Percentiles rank a stretch among this genome's conserved stretches.
phyloP scores from a whole-genome alignment of 2,888 invertebrate species.

The Actias luna region DNA sequence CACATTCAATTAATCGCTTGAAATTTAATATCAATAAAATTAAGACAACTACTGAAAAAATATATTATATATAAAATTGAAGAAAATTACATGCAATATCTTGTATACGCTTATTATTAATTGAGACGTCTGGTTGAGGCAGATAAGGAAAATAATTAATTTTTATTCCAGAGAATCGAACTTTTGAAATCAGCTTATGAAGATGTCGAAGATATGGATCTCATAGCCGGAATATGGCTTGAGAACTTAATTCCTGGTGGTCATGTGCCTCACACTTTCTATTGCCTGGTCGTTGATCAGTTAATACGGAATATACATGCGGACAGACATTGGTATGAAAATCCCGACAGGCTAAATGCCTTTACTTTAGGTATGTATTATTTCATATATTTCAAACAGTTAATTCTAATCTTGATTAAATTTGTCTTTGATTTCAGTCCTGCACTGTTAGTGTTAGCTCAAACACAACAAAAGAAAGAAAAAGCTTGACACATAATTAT shows the following conservation, averaged over 20 bases:
- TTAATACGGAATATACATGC: constrained; percentile 89
- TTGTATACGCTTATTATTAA: not conserved
- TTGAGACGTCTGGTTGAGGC: not conserved
- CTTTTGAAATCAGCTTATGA: constrained; percentile 45
- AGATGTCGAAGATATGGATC: constrained; percentile 91
- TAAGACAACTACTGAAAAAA: not conserved
- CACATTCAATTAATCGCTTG: not conserved
- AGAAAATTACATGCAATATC: not conserved
- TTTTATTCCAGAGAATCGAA: constrained; percentile 47
- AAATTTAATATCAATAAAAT: not conserved
- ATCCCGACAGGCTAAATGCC: constrained; percentile 48
- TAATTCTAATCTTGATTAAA: no score
- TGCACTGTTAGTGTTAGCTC: no score
- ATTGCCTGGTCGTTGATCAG: constrained; percentile 93
- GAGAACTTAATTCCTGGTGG: constrained; percentile 90
- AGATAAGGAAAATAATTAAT: constrained; percentile 2
- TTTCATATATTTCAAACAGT: not conserved
- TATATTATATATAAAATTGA: not conserved
- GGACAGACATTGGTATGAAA: constrained; percentile 90
- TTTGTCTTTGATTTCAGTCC: no score
- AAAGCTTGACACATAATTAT: no score
- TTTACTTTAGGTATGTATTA: constrained; percentile 48
- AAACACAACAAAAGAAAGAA: no score
- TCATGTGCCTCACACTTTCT: constrained; percentile 92
- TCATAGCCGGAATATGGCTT: constrained; percentile 93